These are phyloP conservation scores for Carduelis carduelis DNA, from an alignment of 2,797 vertebrate genomes.

Conservation along the genomic window DNA sequence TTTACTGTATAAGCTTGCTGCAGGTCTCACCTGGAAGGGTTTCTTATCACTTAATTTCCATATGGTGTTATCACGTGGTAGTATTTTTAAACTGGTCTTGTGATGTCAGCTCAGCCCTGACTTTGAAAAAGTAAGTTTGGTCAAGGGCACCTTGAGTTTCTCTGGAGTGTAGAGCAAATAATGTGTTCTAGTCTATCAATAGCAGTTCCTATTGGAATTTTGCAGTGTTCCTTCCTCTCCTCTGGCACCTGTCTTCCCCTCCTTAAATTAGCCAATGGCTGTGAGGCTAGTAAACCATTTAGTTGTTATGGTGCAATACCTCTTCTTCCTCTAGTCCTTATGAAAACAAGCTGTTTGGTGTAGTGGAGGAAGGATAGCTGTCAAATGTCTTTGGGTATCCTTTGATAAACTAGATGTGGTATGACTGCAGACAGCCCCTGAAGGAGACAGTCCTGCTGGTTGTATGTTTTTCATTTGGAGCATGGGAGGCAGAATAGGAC, in stretches of 20 bases:
- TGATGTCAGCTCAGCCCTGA: background rate
- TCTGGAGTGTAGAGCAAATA: background rate
- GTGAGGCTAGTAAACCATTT: background rate
- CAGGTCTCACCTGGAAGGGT: background rate
- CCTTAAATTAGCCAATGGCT: background rate
- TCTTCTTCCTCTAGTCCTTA: rapidly evolving
- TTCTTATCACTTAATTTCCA: background rate
- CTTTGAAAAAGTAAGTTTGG: background rate
- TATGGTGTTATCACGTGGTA: background rate
- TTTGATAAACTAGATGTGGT: background rate
- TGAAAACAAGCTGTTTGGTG: background rate
- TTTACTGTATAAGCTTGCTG: background rate
- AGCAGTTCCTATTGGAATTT: background rate
- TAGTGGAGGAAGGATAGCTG: background rate
- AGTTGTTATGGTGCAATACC: background rate
- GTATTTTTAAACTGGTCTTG: background rate
- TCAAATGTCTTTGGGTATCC: background rate
- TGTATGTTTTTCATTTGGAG: background rate
- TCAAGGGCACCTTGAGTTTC: background rate
- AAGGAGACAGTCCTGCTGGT: background rate
- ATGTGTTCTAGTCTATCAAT: background rate
- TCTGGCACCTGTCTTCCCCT: background rate
- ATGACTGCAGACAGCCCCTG: background rate
- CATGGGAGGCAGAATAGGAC: background rate
- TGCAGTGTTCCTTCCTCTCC: background rate